Conservation (phyloP, 2,797 vertebrate genomes). For the Ctenopoma multispine region DNA sequence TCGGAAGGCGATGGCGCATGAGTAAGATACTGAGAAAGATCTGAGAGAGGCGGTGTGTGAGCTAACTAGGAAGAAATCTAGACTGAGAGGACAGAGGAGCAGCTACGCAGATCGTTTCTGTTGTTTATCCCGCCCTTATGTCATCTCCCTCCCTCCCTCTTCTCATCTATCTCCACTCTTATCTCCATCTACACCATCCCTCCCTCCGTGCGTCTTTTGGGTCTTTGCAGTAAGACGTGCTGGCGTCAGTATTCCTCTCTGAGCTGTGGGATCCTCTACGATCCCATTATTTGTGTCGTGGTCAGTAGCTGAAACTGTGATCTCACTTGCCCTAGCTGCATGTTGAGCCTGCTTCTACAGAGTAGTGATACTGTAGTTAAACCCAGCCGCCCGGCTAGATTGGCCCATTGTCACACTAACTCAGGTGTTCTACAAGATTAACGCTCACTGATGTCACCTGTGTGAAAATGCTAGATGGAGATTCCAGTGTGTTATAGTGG, state of each 20-base stretch:
- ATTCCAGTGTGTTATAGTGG: too few species aligned
- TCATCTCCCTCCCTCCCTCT: background rate
- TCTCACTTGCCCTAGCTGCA: slow-evolving; percentile 55
- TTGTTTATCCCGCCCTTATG: slow-evolving; percentile 14
- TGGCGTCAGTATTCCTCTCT: slow-evolving; percentile 59
- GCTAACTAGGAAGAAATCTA: slow-evolving; percentile 18
- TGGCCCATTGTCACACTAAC: background rate
- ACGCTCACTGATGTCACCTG: background rate
- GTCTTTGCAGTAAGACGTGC: slow-evolving; percentile 48
- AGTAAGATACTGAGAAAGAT: slow-evolving; percentile 35
- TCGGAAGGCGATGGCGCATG: slow-evolving; percentile 39
- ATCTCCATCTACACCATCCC: slow-evolving; percentile 3
- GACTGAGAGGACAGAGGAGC: slow-evolving; percentile 5
- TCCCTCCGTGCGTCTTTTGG: slow-evolving; percentile 3
- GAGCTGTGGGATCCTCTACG: slow-evolving; percentile 66
- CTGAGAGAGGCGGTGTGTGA: slow-evolving; percentile 33
- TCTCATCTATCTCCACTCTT: background rate
- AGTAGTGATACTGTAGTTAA: slow-evolving; percentile 30
- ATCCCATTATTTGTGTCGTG: slow-evolving; percentile 79
- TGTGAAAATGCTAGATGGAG: too few species aligned
- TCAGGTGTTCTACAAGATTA: background rate
- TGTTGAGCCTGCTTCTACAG: slow-evolving; percentile 31
- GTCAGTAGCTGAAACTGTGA: slow-evolving; percentile 63
- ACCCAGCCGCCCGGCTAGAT: background rate
- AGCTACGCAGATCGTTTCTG: background rate